phyloP scores from a whole-genome alignment of 2,888 invertebrate species.

The Quadroppia sp. region DNA sequence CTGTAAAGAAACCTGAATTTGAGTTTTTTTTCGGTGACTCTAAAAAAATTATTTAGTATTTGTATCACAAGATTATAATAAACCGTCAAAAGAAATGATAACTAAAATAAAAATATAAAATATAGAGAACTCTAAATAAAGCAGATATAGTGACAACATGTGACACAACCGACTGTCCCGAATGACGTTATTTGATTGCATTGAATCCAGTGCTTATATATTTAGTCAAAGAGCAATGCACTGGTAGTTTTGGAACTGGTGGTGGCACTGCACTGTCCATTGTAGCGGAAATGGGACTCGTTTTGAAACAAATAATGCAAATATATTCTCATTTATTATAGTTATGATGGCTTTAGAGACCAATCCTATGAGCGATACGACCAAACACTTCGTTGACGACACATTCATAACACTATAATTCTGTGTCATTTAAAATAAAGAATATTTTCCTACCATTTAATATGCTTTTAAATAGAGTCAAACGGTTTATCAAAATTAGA shows the following conservation, averaged over 20 bases:
- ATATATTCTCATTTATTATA: not conserved
- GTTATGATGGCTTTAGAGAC: not conserved
- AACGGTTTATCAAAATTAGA: no score
- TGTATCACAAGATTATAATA: constrained; percentile 19
- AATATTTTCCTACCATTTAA: no score
- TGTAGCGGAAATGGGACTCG: constrained; percentile 33
- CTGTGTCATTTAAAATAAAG: no score
- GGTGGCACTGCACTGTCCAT: constrained; percentile 16
- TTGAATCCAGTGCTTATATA: not conserved
- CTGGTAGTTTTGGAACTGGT: no score
- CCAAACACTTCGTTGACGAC: no score
- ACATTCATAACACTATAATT: no score
- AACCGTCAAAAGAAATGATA: no score
- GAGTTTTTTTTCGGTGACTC: not conserved
- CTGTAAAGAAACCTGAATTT: constrained; percentile 14
- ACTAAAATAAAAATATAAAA: not conserved
- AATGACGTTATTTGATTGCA: not conserved
- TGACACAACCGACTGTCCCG: constrained; percentile 17
- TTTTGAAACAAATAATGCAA: constrained; percentile 23
- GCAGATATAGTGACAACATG: not conserved
- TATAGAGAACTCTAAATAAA: not conserved
- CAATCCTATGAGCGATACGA: no score
- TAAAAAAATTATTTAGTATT: not conserved
- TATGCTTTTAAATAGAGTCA: no score
- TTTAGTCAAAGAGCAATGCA: not conserved